A percentile compares a stretch with the other conserved stretches of the same genome.
Conservation (phyloP, 2,113 vertebrate species). For the Anolis carolinensis region DNA sequence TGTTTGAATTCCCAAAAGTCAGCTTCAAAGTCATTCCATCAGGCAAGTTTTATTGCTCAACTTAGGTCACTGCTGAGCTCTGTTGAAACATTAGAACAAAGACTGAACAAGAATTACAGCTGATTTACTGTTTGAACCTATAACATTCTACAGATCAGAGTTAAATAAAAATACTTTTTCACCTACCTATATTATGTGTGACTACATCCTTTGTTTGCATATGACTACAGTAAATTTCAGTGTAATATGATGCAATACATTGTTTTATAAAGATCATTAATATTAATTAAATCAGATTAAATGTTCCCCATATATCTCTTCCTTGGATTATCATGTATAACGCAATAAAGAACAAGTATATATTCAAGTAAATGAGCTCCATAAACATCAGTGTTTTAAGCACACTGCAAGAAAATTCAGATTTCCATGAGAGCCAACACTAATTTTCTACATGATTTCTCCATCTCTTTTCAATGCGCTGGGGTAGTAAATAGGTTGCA, state of each 20-base stretch:
- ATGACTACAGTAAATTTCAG: not conserved
- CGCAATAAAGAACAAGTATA: not conserved
- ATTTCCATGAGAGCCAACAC: not conserved
- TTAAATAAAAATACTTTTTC: not conserved
- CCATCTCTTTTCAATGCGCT: not conserved
- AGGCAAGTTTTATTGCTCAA: not conserved
- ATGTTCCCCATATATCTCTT: not conserved
- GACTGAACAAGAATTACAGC: not conserved
- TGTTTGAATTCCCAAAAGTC: conserved; percentile 11
- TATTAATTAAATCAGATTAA: not conserved
- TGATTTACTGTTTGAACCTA: not conserved
- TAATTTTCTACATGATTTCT: not conserved
- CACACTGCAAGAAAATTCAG: not conserved
- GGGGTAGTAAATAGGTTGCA: not conserved
- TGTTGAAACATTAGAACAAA: conserved; percentile 11
- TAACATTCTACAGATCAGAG: not conserved
- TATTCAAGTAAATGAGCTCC: not conserved
- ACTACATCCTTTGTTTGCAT: not conserved
- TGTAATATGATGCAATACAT: not conserved
- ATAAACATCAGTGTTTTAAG: not conserved
- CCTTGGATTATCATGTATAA: not conserved
- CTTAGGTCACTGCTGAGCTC: not conserved
- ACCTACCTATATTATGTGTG: not conserved
- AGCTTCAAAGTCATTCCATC: not conserved
- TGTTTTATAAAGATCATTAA: not conserved